A percentile compares a stretch with the other conserved stretches of the same genome.
Conservation (phyloP, 2,797 vertebrate genomes). For the Myoxocephalus aenaeus region DNA sequence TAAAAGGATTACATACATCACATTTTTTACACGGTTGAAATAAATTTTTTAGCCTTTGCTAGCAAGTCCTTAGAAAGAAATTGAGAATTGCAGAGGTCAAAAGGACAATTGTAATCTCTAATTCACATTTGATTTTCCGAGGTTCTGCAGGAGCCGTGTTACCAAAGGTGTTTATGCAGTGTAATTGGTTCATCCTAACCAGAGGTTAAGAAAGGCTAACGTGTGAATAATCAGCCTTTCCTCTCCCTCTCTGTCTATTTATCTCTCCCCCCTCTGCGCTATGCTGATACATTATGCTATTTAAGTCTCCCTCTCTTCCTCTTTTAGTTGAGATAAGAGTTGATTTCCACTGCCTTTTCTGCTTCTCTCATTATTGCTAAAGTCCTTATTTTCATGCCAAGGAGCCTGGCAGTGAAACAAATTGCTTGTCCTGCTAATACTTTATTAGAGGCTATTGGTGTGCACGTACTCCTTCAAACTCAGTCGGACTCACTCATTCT, state of each 20-base stretch:
- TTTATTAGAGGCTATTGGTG: conserved; percentile 73
- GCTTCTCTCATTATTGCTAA: conserved; percentile 78
- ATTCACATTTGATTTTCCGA: conserved; percentile 18
- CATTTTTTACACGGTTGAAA: background rate
- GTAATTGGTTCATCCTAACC: conserved; percentile 60
- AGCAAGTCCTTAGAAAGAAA: background rate
- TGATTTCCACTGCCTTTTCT: conserved; percentile 76
- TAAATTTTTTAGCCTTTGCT: background rate
- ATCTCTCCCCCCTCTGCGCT: conserved; percentile 45
- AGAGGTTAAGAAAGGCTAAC: conserved; percentile 67
- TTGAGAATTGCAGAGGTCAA: background rate
- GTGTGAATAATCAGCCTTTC: conserved; percentile 69
- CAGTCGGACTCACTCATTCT: conserved; percentile 61
- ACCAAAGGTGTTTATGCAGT: conserved; percentile 37
- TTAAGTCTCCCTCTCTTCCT: conserved; percentile 74
- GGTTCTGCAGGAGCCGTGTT: conserved; percentile 23
- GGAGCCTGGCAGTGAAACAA: conserved; percentile 72
- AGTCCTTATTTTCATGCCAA: conserved; percentile 77
- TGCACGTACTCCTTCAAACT: conserved; percentile 58
- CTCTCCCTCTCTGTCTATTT: conserved; percentile 65
- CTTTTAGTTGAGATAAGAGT: conserved; percentile 76
- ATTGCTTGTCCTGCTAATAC: conserved; percentile 79
- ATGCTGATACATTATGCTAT: conserved; percentile 77
- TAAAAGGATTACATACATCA: too few relatives aligned
- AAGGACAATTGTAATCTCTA: background rate